Percentiles rank a stretch among this genome's conserved stretches.
Conservation (phyloP, 1,140 invertebrate genomes). For the Drosophila bocqueti region DNA sequence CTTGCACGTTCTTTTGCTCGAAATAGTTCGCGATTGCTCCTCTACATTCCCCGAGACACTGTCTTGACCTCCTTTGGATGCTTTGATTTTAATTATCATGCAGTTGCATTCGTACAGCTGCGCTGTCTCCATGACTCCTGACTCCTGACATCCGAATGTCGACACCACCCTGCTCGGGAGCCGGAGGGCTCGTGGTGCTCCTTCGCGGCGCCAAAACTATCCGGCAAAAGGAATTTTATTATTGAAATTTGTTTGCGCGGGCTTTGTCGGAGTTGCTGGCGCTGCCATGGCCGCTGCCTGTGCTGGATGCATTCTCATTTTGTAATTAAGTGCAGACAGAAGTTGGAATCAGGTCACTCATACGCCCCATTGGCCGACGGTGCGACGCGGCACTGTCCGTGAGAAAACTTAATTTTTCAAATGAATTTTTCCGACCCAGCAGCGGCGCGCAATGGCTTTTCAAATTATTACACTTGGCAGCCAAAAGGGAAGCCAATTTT, state of each 20-base stretch:
- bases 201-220: slow-evolving; percentile 50
- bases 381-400: slow-evolving; percentile 24
- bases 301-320: slow-evolving; percentile 60
- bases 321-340: slow-evolving; percentile 79
- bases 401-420: slow-evolving; percentile 64
- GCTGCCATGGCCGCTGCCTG: slow-evolving; percentile 31
- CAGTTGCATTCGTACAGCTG: slow-evolving; percentile 44
- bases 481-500: slow-evolving; percentile 16
- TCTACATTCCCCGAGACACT: slow-evolving; percentile 1
- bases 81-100: slow-evolving; percentile 57
- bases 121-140: slow-evolving; percentile 24
- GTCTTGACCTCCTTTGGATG: slow-evolving; percentile 37
- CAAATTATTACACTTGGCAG: slow-evolving; percentile 65
- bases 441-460: slow-evolving; percentile 57
- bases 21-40: background rate
- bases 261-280: slow-evolving; percentile 49
- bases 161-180: slow-evolving; percentile 1
- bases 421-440: slow-evolving; percentile 64
- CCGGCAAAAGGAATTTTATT: slow-evolving; percentile 60
- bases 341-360: slow-evolving; percentile 75
- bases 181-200: slow-evolving; percentile 5
- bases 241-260: slow-evolving; percentile 73
- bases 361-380: slow-evolving; percentile 50
- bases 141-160: slow-evolving; percentile 8
- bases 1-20: background rate